These are phyloP conservation scores for Heliconius ethilla DNA, from an alignment of 2,888 invertebrate species.

Conservation along the genomic window DNA sequence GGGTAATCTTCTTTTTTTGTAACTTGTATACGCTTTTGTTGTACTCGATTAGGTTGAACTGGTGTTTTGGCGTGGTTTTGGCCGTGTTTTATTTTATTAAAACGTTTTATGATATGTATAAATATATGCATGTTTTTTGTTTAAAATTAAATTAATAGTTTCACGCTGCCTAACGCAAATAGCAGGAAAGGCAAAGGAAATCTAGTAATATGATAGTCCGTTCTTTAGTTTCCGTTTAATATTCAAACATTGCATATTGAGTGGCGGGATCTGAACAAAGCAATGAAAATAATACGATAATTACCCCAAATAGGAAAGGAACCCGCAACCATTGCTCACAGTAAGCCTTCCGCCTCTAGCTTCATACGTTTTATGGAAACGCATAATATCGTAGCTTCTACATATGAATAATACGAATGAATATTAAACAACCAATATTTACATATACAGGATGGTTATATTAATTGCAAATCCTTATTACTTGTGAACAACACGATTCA, in stretches of 20 bases:
- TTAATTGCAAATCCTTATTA: constrained; percentile 20
- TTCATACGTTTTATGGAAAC: neutral
- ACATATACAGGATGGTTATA: neutral
- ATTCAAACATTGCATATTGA: neutral
- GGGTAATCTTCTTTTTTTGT: constrained; percentile 23
- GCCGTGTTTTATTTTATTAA: neutral
- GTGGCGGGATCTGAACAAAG: too few relatives aligned
- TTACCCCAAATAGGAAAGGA: neutral
- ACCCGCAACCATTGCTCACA: neutral
- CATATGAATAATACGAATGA: neutral
- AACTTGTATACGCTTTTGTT: neutral
- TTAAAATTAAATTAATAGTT: neutral
- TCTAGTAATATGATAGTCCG: neutral
- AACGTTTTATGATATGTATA: neutral
- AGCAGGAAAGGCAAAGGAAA: neutral
- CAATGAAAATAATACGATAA: neutral
- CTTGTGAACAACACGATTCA: constrained; percentile 41
- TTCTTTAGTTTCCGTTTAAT: too few relatives aligned
- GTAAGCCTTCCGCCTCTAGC: neutral
- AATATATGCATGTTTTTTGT: neutral
- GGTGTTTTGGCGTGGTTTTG: neutral
- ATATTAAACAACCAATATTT: constrained; percentile 2
- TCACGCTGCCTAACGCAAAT: neutral
- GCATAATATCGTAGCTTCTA: neutral
- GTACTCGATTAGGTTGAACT: neutral